Conservation (phyloP, 2,113 vertebrate species). For the Micronycteris hirsuta region DNA sequence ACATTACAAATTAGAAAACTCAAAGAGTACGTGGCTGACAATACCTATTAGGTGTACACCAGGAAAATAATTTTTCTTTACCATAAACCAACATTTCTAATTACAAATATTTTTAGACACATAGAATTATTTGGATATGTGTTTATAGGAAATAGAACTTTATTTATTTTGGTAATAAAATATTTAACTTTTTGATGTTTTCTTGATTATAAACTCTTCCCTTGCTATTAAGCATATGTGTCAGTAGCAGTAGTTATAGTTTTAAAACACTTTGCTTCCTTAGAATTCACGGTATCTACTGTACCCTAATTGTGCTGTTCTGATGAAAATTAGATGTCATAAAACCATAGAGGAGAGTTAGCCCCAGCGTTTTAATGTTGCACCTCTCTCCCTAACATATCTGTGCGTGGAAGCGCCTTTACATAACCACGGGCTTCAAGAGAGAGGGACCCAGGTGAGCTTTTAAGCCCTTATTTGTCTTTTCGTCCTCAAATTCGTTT, state of each 20-base stretch:
- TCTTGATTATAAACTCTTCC: not conserved
- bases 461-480: not conserved
- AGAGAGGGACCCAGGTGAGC: not conserved
- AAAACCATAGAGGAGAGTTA: not conserved
- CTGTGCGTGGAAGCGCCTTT: not conserved
- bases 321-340: not conserved
- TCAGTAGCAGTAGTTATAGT: not conserved
- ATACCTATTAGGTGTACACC: conserved; percentile 3
- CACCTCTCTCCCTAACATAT: not conserved
- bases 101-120: conserved; percentile 48
- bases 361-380: not conserved
- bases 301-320: not conserved
- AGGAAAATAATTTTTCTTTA: conserved; percentile 62
- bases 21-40: conserved; percentile 47
- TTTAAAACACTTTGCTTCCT: not conserved
- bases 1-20: conserved; percentile 68
- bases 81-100: conserved; percentile 27
- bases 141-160: not conserved
- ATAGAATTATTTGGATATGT: not conserved
- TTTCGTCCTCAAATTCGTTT: not conserved
- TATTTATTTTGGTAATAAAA: not conserved
- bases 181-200: not conserved
- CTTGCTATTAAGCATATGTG: not conserved
- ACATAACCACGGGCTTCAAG: not conserved
- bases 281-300: not conserved